Percentiles rank a stretch among this genome's conserved stretches.
These are phyloP conservation scores for Chunga burmeisteri DNA, from an alignment of 2,113 vertebrate species.

Conservation along the genomic window DNA sequence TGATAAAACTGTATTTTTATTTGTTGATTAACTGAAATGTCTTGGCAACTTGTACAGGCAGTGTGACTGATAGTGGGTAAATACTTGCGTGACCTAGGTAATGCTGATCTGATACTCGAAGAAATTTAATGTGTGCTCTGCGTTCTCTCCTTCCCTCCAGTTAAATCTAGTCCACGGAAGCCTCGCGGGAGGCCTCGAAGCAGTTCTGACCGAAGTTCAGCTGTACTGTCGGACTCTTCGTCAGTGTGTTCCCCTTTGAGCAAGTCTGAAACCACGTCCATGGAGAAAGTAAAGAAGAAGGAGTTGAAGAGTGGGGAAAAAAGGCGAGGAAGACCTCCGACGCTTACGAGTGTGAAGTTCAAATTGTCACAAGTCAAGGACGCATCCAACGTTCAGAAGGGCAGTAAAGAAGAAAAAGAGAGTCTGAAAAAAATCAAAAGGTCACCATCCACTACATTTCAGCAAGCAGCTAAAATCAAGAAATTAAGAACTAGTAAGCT, in stretches of 20 bases:
- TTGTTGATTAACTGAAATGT: not conserved
- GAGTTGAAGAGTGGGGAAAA: conserved; percentile 84
- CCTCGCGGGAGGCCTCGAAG: conserved; percentile 82
- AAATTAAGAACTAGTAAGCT: conserved; percentile 89
- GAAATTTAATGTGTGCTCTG: conserved; percentile 48
- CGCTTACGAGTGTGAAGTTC: conserved; percentile 84
- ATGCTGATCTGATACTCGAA: not conserved
- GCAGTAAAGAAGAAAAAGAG: conserved; percentile 81
- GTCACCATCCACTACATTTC: conserved; percentile 78
- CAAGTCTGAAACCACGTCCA: conserved; percentile 81
- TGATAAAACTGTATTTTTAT: not conserved
- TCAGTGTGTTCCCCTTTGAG: conserved; percentile 74
- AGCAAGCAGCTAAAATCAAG: conserved; percentile 89
- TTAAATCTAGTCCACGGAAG: conserved; percentile 78
- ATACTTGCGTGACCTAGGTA: not conserved
- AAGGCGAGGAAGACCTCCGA: conserved; percentile 91
- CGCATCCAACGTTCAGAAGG: conserved; percentile 69
- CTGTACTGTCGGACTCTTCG: conserved; percentile 73
- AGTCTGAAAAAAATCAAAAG: conserved; percentile 86
- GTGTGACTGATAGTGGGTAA: not conserved
- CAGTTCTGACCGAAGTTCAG: conserved; percentile 74
- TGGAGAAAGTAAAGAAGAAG: conserved; percentile 88
- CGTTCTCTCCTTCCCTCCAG: conserved; percentile 70
- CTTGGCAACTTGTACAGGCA: not conserved
- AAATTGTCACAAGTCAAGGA: conserved; percentile 77